Evolutionary conservation across 2,888 invertebrate genomes (phyloP).

Genomic region (Lomographa bimaculata): DNA sequence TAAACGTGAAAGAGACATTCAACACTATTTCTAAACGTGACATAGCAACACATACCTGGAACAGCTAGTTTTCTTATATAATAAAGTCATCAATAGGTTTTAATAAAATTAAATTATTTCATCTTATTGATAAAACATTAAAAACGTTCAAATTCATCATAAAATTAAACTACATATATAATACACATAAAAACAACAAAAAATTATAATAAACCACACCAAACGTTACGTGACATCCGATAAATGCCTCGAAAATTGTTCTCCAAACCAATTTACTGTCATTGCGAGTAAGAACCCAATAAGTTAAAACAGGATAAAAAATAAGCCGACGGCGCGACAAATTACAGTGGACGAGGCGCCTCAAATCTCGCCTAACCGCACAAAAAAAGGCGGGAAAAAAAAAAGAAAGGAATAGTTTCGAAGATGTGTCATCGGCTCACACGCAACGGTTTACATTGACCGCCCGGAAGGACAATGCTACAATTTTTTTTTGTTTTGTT

Average conservation of each 20-base stretch:
- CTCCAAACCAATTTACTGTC: conserved; percentile 51
- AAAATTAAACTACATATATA: no score
- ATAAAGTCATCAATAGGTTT: no score
- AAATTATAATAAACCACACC: conserved; percentile 20
- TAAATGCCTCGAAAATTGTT: conserved; percentile 38
- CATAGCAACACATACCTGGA: no score
- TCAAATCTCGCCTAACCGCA: conserved; percentile 56
- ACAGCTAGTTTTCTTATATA: no score
- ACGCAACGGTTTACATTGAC: conserved; percentile 52
- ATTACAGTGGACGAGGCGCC: conserved; percentile 66
- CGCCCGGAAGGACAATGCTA: conserved; percentile 46
- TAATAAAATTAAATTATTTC: no score
- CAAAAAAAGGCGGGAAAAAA: conserved; percentile 36
- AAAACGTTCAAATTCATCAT: no score
- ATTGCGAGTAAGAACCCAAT: conserved; percentile 37
- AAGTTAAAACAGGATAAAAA: conserved; percentile 44
- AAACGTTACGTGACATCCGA: conserved; percentile 34
- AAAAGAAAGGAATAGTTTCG: conserved; percentile 51
- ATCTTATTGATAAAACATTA: no score
- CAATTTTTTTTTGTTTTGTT: conserved; percentile 35
- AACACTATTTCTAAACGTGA: no score
- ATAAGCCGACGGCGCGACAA: conserved; percentile 56
- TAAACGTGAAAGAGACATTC: no score
- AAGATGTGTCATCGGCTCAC: conserved; percentile 65
- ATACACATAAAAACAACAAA: no score